Base-by-base conservation (phyloP, 1,140 invertebrate species). In the Linepithema humile region DNA sequence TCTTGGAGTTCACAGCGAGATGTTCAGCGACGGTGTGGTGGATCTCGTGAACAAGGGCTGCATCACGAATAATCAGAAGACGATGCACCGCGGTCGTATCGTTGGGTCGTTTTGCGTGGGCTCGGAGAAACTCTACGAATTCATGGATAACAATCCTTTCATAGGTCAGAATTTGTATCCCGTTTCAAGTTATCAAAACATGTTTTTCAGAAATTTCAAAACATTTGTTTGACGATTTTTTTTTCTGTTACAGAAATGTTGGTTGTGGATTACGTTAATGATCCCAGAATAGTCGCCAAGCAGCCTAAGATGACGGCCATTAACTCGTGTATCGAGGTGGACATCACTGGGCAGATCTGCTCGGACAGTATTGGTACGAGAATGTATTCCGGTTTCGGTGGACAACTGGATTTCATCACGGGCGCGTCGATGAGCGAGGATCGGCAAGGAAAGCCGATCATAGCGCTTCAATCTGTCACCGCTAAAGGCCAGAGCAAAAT, bases 281-380 rank as follows among this genome's bases (percentile, higher is more conserved):
- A 97, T 91, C 96, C 96, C 3, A 95, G 96, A 80, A 95, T 98
- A 80, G 97, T 99, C 74, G 96, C 97, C 0, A 96, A 96, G 87
- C 98, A 98, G 93, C 97, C 98, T 1, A 97, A 96, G 90, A 98
- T 99, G 96, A 99, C 98, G 0, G 98, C 98, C 20, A 99, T 99
- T 88, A 99, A 99, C 94, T 99, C 98, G 0, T 98, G 98, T 92
- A 98, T 99, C 89, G 98, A 99, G 94, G 97, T 99, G 0, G 98
- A 99, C 94, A 94, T 99, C n/a, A 99, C 98, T 1, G 98, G 98
- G 1, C 98, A 99, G 94, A 96, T 99, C 2, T 96, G 96, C 75
- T 97, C 98, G 0, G 98, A 99, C 91, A 99, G 98, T 67, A 99
- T 99, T 91, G 97, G 97, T 72, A 97, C 97, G 3, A 95, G 97